These are phyloP conservation scores for Microtus pennsylvanicus DNA, from an alignment of 2,113 vertebrate genomes.

Conservation along the genomic window DNA sequence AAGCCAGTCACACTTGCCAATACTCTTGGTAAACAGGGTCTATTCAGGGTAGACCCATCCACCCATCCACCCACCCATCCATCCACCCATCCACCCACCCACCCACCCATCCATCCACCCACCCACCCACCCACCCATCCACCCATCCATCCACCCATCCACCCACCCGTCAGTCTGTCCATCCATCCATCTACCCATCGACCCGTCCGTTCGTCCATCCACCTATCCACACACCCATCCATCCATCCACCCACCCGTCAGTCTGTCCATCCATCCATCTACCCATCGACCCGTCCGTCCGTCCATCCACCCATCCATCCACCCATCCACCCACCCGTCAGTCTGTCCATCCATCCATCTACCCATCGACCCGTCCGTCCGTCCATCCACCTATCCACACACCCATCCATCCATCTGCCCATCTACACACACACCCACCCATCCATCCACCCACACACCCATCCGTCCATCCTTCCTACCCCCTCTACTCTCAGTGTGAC, in stretches of 20 bases:
- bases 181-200: neutral
- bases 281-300: rapidly evolving
- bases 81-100: neutral
- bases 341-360: neutral
- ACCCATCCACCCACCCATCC: neutral
- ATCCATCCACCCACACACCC: rapidly evolving
- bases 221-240: too few relatives aligned
- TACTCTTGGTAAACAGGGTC: neutral
- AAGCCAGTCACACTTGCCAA: neutral
- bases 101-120: neutral
- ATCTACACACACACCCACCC: neutral
- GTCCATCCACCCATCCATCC: neutral
- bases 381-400: rapidly evolving
- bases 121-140: rapidly evolving
- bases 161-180: neutral
- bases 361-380: rapidly evolving
- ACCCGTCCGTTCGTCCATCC: too few relatives aligned
- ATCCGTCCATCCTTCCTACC: neutral
- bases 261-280: neutral
- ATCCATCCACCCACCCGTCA: too few relatives aligned
- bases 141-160: rapidly evolving
- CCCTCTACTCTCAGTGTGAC: neutral
- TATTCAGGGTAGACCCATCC: neutral
- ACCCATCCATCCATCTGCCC: rapidly evolving
- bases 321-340: neutral